These are phyloP conservation scores for Myathropa florea DNA, from an alignment of 2,888 invertebrate genomes.

Conservation along the genomic window DNA sequence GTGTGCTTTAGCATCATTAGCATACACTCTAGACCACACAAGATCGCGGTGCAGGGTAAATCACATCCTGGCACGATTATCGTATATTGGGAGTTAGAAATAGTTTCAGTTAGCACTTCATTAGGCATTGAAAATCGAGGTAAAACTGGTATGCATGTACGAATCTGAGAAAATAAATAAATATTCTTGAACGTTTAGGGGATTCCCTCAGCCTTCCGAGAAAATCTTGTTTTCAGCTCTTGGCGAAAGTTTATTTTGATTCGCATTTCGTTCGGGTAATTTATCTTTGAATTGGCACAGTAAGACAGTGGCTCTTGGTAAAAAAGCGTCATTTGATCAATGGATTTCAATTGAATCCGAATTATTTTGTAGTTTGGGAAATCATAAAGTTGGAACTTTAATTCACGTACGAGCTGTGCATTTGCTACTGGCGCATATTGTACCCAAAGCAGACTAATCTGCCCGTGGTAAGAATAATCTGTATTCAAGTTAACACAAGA, in stretches of 20 bases:
- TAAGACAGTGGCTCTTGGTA: too few relatives aligned
- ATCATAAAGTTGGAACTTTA: too few relatives aligned
- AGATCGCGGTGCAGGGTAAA: not conserved
- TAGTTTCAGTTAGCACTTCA: not conserved
- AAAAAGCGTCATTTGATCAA: too few relatives aligned
- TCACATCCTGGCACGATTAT: not conserved
- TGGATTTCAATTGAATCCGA: too few relatives aligned
- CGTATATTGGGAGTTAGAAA: not conserved
- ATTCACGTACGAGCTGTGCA: too few relatives aligned
- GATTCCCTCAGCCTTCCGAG: not conserved
- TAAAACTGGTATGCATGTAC: not conserved
- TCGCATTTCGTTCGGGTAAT: not conserved
- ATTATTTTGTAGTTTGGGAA: too few relatives aligned
- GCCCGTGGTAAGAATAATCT: too few relatives aligned
- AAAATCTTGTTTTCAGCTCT: not conserved
- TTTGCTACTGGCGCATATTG: too few relatives aligned
- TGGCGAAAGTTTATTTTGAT: not conserved
- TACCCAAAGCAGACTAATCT: too few relatives aligned
- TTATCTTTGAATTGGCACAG: too few relatives aligned
- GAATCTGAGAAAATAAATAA: not conserved
- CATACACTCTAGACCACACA: not conserved
- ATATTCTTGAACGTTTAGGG: not conserved
- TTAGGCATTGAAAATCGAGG: not conserved
- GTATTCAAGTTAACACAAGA: too few relatives aligned
- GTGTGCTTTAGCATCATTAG: not conserved